Conservation (phyloP, 2,797 vertebrate genomes). For the Sebastes diaconus region DNA sequence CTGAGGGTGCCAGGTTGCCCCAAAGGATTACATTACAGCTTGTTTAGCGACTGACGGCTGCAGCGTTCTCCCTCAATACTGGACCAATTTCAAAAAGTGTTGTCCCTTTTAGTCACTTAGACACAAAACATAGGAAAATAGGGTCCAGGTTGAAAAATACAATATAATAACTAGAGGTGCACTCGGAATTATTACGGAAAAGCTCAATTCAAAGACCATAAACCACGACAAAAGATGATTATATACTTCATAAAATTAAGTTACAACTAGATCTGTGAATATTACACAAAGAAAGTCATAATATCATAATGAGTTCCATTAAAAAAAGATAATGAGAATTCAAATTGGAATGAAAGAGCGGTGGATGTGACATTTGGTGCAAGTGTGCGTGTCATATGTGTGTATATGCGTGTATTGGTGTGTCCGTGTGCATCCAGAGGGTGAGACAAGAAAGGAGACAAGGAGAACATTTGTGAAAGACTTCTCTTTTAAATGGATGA, state of each 20-base stretch:
- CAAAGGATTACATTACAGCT: too few relatives aligned
- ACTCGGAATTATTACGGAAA: background rate
- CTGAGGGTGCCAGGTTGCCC: too few relatives aligned
- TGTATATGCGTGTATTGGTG: background rate
- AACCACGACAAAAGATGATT: background rate
- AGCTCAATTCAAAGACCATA: background rate
- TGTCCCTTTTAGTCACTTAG: too few relatives aligned
- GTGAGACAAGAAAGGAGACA: background rate
- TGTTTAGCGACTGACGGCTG: too few relatives aligned
- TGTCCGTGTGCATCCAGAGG: background rate
- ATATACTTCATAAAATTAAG: background rate
- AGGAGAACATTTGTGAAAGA: background rate
- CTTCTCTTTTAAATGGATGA: background rate
- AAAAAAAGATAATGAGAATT: background rate
- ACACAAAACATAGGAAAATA: too few relatives aligned
- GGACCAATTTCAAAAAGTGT: too few relatives aligned
- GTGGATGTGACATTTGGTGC: background rate
- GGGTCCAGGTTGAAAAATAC: too few relatives aligned
- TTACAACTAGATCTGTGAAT: background rate
- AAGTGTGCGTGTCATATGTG: background rate
- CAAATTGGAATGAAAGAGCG: background rate
- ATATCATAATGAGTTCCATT: too few relatives aligned
- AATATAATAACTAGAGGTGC: too few relatives aligned
- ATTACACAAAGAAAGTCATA: background rate
- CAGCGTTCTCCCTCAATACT: too few relatives aligned